These are phyloP conservation scores for Crocuta crocuta DNA, from an alignment of 2,113 vertebrate genomes.

Conservation along the genomic window DNA sequence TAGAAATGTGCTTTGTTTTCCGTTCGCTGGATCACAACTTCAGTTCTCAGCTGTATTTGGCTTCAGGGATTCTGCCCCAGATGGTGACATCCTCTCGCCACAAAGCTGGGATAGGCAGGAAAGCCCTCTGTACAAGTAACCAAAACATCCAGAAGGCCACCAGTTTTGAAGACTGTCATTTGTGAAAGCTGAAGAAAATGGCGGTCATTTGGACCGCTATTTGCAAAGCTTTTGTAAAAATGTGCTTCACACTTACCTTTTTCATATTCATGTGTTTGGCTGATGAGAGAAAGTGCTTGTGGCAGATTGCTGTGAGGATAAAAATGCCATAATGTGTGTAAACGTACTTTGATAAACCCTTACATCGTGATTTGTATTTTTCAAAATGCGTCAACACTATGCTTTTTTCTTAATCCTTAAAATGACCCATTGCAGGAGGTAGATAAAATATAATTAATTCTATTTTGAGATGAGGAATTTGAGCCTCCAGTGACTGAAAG, in stretches of 20 bases:
- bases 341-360: slow-evolving; percentile 19
- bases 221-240: slow-evolving; percentile 32
- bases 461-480: slow-evolving; percentile 57
- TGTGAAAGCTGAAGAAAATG: background rate
- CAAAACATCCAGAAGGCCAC: background rate
- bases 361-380: slow-evolving; percentile 18
- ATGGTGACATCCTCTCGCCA: background rate
- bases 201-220: background rate
- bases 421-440: slow-evolving; percentile 41
- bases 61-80: background rate
- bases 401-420: slow-evolving; percentile 17
- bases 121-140: fast-evolving
- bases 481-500: background rate
- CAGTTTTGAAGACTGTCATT: background rate
- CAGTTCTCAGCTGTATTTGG: background rate
- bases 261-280: background rate
- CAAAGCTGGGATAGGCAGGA: fast-evolving
- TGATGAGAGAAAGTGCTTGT: background rate
- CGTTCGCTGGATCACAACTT: background rate
- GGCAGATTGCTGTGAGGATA: slow-evolving; percentile 33
- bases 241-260: background rate
- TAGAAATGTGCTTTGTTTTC: background rate
- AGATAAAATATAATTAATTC: slow-evolving; percentile 49
- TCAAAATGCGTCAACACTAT: background rate
- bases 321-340: background rate